Evolutionary conservation across 2,797 vertebrate genomes (phyloP), one percentile per base, ranked within the genome.

Genomic region (Gambusia yucatana): DNA sequence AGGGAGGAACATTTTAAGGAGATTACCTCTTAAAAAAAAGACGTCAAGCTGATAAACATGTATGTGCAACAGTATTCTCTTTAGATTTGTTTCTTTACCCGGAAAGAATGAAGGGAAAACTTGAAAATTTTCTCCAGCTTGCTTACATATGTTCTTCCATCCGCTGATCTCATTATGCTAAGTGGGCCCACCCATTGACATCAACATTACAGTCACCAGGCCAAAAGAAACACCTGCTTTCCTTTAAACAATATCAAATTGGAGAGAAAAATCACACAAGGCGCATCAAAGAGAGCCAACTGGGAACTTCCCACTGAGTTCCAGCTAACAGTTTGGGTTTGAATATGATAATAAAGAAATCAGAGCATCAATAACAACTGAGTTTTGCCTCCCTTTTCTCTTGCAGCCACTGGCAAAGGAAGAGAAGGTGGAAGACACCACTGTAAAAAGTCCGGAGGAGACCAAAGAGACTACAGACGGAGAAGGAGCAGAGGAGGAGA

Each of bases 401-500:
- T 0, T 0, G 59, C 76, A 99, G 98, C 95, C 95, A 84, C 95
- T 95, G 84, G 92, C 91, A 63, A 96, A 90, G 93, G 92, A 91
- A 84, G 93, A 95, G 73, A 95, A 94, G 88, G 94, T 91, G 28
- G 96, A 96, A 91, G 81, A 96, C 94, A 90, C 41, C 9, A 5
- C 43, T 0, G 84, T 88, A 75, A 88, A 86, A 82, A 84, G 78
- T 78, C 44, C 83, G 0, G 95, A 96, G 63, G 89, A 93, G 73
- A 93, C 91, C 48, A 88, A 84, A 63, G 78, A 81, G 76, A 63
- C 76, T 61, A 46, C 77, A 72, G 91, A 86, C 55, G 88, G 43
- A n/a, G 86, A 89, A 67, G 82, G 6, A 82, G 81, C 39, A 16
- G 77, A 88, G 75, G 76, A 79, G 72, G 74, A 80, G 59, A 77